Evolutionary conservation across 64 coral and sea anemone genomes (phyloP).

Genomic region (Dendronephthya gigantea): DNA sequence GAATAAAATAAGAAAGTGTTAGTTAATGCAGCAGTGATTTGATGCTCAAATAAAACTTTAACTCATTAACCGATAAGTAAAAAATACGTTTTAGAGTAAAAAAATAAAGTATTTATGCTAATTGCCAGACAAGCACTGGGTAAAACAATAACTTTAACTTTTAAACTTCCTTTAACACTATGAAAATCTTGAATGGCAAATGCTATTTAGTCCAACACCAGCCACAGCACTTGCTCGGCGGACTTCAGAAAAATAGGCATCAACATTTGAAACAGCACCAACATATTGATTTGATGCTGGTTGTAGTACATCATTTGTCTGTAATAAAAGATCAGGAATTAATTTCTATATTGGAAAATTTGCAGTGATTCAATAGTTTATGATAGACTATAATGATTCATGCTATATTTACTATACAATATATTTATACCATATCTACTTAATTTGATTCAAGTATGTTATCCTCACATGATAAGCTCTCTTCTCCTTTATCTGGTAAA

Average conservation of each 20-base stretch:
- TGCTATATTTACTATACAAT: not conserved
- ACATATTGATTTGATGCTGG: not conserved
- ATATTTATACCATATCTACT: too few species aligned
- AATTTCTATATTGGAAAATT: too few species aligned
- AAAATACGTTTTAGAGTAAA: too few species aligned
- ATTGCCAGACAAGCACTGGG: too few species aligned
- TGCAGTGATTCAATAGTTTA: not conserved
- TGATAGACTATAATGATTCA: not conserved
- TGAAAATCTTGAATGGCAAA: constrained; percentile 11
- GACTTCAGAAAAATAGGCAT: not conserved
- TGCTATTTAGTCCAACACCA: not conserved
- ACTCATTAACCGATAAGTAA: too few species aligned
- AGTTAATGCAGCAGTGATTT: not conserved
- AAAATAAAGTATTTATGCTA: too few species aligned
- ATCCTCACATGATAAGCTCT: too few species aligned
- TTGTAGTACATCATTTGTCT: not conserved
- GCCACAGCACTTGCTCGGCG: not conserved
- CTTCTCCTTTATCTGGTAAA: too few species aligned
- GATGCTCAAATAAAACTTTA: too few species aligned
- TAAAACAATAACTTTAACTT: not conserved
- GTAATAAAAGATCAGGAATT: not conserved
- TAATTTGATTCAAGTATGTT: too few species aligned
- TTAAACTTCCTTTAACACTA: not conserved
- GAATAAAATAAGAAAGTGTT: too few species aligned
- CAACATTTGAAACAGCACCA: not conserved